A percentile compares a stretch with the other conserved stretches of the same genome.
phyloP scores from a whole-genome alignment of 2,888 invertebrate genomes.

The Acholoe squamosa region DNA sequence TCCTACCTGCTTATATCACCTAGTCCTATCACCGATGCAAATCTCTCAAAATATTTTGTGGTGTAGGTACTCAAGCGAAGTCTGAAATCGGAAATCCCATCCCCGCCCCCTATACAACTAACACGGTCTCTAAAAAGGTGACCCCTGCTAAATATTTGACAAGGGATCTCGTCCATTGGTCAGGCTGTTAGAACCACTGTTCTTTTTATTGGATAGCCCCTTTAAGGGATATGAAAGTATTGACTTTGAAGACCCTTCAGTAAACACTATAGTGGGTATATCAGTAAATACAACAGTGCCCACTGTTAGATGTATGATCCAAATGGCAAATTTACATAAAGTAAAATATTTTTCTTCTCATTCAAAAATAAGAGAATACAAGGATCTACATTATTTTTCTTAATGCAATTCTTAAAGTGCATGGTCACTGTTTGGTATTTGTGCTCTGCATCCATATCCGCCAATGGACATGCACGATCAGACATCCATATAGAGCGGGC shows the following conservation, averaged over 20 bases:
- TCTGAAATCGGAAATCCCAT: conserved; percentile 28
- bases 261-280: neutral
- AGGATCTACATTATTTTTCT: too few species aligned
- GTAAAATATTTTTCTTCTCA: too few species aligned
- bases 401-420: too few species aligned
- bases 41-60: conserved; percentile 47
- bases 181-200: neutral
- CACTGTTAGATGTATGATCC: neutral
- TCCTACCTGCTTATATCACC: conserved; percentile 51
- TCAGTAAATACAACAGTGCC: neutral
- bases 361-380: too few species aligned
- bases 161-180: neutral
- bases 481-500: too few species aligned
- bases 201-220: neutral
- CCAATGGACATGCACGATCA: too few species aligned
- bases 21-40: conserved; percentile 32
- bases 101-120: conserved; percentile 4
- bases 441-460: too few species aligned
- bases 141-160: conserved; percentile 23
- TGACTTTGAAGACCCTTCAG: neutral
- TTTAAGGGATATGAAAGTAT: conserved; percentile 39
- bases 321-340: too few species aligned
- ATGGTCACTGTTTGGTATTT: too few species aligned
- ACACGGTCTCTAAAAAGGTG: neutral
- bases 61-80: conserved; percentile 44